A percentile compares a stretch with the other conserved stretches of the same genome.
These are phyloP conservation scores for Chrysaora quinquecirrha DNA, from an alignment of 30 jellyfish, hydroid and myxozoan genomes.

Conservation along the genomic window DNA sequence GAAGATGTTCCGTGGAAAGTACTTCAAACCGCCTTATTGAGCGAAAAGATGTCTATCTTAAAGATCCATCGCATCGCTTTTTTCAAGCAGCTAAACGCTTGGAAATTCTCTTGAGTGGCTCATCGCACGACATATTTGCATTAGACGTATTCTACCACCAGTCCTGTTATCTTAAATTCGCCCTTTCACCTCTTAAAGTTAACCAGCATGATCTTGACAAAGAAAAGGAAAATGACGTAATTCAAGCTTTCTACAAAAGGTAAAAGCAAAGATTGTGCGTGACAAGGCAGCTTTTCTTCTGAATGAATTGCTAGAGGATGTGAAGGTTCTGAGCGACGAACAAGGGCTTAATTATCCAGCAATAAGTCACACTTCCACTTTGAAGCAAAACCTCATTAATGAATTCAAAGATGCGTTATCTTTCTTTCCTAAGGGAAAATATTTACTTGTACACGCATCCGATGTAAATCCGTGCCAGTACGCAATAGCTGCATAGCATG, in stretches of 20 bases:
- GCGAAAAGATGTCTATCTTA: background rate
- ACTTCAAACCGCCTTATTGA: slow-evolving; percentile 22
- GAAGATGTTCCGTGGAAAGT: background rate
- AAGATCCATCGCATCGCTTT: slow-evolving; percentile 1
- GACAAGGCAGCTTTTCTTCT: slow-evolving; percentile 7
- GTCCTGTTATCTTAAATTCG: slow-evolving; percentile 38
- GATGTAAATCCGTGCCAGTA: slow-evolving; percentile 33
- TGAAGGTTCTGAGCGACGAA: slow-evolving; percentile 4
- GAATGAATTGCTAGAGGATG: background rate
- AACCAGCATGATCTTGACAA: background rate
- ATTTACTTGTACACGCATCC: slow-evolving; percentile 9
- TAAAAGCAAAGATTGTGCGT: background rate
- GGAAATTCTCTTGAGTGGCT: slow-evolving; percentile 20
- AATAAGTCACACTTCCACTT: background rate
- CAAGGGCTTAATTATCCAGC: background rate
- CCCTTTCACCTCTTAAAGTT: background rate
- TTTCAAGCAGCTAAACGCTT: slow-evolving; percentile 24
- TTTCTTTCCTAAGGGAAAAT: slow-evolving; percentile 11
- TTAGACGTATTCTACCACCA: slow-evolving; percentile 32
- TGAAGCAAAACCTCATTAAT: background rate
- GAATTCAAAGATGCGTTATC: background rate
- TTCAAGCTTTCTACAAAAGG: slow-evolving; percentile 11
- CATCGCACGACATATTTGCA: slow-evolving; percentile 50
- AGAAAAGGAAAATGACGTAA: slow-evolving; percentile 10
- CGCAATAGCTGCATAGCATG: slow-evolving; percentile 42